Conservation (phyloP, 37 sponge, comb jelly and placozoan genomes). For the Agelas oroides region DNA sequence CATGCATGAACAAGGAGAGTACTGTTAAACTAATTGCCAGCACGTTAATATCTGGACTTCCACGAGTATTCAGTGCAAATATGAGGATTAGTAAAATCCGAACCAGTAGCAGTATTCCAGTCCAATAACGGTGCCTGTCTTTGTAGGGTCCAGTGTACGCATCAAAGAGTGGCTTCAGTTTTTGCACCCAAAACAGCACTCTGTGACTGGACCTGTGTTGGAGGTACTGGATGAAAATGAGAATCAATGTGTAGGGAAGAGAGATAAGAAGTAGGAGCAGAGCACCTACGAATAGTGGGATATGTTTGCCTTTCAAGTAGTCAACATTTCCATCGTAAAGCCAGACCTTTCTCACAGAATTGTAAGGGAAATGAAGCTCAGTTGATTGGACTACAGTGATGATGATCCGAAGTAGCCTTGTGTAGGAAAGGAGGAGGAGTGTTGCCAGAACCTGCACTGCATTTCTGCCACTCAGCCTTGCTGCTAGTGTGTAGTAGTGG, state of each 20-base stretch:
- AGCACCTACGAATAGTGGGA: background rate
- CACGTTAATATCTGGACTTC: background rate
- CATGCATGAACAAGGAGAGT: background rate
- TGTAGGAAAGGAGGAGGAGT: slow-evolving; percentile 31
- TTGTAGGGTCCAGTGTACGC: background rate
- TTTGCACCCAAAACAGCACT: background rate
- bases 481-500: no score
- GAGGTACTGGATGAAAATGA: no score
- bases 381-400: background rate
- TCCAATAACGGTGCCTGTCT: slow-evolving; percentile 43
- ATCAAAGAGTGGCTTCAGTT: slow-evolving; percentile 46
- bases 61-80: background rate
- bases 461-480: no score
- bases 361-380: background rate
- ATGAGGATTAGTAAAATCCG: background rate
- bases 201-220: background rate
- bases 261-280: slow-evolving; percentile 5
- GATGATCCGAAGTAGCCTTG: slow-evolving; percentile 19
- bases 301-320: background rate
- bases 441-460: no score
- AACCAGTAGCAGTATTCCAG: slow-evolving; percentile 6
- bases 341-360: background rate
- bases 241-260: slow-evolving; percentile 12
- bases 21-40: background rate
- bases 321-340: slow-evolving; percentile 19